phyloP scores from a whole-genome alignment of 2,113 vertebrate genomes.

The Strix uralensis region DNA sequence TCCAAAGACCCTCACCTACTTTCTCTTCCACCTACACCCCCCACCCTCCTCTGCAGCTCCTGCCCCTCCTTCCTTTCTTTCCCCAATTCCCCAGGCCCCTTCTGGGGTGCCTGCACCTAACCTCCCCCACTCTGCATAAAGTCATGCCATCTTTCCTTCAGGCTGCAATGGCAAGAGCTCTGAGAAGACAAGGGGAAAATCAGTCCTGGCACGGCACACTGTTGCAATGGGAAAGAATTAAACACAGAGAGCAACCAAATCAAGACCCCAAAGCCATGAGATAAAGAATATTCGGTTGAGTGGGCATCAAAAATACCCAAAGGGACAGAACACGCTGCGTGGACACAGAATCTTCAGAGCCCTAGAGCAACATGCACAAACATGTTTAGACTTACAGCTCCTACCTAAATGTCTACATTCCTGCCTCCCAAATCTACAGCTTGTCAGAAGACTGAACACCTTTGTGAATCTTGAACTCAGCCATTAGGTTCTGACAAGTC shows the following conservation, averaged over 20 bases:
- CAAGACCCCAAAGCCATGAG: neutral
- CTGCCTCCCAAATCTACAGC: neutral
- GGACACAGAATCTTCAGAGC: neutral
- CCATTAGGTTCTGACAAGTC: neutral
- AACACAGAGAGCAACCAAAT: neutral
- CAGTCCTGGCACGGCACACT: neutral
- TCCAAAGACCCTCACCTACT: neutral
- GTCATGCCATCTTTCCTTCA: neutral
- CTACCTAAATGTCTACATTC: neutral
- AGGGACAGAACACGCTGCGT: neutral
- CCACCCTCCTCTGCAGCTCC: neutral
- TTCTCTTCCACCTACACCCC: neutral
- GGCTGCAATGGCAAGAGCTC: neutral
- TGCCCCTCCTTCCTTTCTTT: neutral
- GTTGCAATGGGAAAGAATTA: neutral
- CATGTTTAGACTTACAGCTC: neutral
- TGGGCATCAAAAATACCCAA: neutral
- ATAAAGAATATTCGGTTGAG: neutral
- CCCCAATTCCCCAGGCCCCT: neutral
- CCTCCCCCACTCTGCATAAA: rapidly evolving
- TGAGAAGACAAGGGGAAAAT: neutral
- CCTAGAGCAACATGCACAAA: neutral
- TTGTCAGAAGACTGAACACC: neutral
- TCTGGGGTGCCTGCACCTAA: neutral
- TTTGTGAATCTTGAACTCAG: neutral